Conservation (phyloP, 35 echinoderm and acorn worm genomes). For the Lytechinus pictus region DNA sequence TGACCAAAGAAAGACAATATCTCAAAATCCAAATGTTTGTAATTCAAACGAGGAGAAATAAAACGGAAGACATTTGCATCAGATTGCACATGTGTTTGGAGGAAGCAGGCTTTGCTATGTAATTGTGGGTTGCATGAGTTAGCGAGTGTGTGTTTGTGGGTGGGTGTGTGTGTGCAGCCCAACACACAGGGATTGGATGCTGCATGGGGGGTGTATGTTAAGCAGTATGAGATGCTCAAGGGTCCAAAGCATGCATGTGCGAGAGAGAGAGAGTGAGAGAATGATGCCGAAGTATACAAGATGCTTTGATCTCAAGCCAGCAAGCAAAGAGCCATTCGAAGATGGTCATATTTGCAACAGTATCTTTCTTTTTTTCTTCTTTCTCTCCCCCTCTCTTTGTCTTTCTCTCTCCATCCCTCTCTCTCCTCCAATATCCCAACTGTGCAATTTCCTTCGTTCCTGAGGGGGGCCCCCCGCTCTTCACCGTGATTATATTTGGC, state of each 20-base stretch:
- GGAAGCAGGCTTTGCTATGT: neutral
- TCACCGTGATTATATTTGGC: neutral
- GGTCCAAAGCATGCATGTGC: neutral
- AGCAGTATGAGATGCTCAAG: neutral
- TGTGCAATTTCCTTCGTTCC: neutral
- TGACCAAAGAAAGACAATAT: neutral
- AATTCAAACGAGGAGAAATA: neutral
- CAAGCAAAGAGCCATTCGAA: neutral
- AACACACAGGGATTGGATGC: neutral
- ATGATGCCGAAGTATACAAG: neutral
- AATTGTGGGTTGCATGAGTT: neutral
- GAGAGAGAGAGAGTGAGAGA: neutral
- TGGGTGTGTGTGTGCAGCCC: neutral
- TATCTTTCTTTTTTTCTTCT: neutral
- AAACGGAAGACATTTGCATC: neutral
- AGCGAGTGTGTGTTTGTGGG: neutral
- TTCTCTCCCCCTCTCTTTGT: neutral
- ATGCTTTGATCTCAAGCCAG: neutral
- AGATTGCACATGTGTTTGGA: neutral
- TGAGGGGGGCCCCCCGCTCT: neutral
- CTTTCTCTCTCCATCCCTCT: neutral
- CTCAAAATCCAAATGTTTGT: neutral
- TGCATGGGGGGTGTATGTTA: neutral
- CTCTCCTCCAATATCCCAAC: neutral
- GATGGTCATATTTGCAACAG: neutral